Percentiles rank a stretch among this genome's conserved stretches.
Evolutionary conservation across 1,140 invertebrate genomes (phyloP).

Genomic region (Venturia canescens): DNA sequence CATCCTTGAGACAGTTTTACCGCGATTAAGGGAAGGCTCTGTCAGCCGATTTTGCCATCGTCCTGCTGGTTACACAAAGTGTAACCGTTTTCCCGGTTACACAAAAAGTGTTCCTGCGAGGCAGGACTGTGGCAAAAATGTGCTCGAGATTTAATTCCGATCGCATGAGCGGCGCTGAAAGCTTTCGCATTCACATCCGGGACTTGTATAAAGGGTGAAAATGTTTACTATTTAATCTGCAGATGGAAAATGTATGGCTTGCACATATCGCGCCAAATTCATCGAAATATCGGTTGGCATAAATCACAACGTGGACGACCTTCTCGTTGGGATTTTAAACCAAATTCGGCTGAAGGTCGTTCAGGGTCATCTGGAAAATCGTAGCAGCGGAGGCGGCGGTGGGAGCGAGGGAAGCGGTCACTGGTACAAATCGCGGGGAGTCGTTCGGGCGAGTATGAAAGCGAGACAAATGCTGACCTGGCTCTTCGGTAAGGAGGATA

Average conservation of each 20-base stretch:
- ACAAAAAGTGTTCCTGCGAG: no score
- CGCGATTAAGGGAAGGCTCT: no score
- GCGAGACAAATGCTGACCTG: slow-evolving; percentile 92
- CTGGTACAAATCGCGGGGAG: slow-evolving; percentile 90
- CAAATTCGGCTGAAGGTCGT: slow-evolving; percentile 88
- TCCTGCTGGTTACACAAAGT: no score
- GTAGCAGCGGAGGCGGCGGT: slow-evolving; percentile 73
- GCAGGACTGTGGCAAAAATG: no score
- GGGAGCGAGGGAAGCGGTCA: slow-evolving; percentile 68
- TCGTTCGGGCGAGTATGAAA: slow-evolving; percentile 91
- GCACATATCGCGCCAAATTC: slow-evolving; percentile 91
- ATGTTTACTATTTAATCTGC: slow-evolving; percentile 36
- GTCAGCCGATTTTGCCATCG: no score
- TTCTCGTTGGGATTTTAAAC: slow-evolving; percentile 88
- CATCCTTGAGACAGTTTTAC: no score
- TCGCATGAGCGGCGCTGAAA: no score
- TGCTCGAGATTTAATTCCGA: no score
- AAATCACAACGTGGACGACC: slow-evolving; percentile 93
- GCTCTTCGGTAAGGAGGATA: slow-evolving; percentile 92
- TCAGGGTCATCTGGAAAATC: slow-evolving; percentile 79
- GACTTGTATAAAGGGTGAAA: neutral
- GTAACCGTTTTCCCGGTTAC: no score
- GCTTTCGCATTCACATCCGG: no score
- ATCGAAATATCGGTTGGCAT: slow-evolving; percentile 94
- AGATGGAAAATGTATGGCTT: slow-evolving; percentile 91